Base-by-base conservation (phyloP, 2,113 vertebrate genomes). In the Actenoides hombroni region DNA sequence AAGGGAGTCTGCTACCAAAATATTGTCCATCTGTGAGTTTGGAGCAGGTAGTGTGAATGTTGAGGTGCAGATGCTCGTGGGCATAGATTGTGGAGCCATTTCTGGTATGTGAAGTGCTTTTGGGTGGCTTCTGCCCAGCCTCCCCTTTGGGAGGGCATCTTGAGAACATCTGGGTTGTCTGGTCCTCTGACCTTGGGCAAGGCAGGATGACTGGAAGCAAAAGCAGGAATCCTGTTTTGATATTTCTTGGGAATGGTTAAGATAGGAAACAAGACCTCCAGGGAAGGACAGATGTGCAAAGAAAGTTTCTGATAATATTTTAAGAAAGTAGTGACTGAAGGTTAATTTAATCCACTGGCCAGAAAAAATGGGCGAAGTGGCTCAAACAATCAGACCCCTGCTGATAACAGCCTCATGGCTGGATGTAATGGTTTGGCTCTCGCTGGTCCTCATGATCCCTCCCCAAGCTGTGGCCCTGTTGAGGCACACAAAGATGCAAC, bases 21-120 rank as follows among this genome's bases (percentile, higher is more conserved):
- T 39, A 16, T 35, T 48, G 18, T 59, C 42, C 15, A 4, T 56
- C 24, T 56, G 26, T 35, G 54, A 75, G 57, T 68, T 31, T 56
- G 61, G 46, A 63, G 40, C 19, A 16, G 26, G 40, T 23, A 26
- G 37, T 0, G 1, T 60, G 75, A 37, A 31, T 16, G 10, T 26
- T 17, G 57, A 42, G 31, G 44, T 83, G 49, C 59, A 61, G 33
- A 67, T 6, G 8, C 33, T 48, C 29, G 37, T 0, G 1, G 44
- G 26, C 53, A 65, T 10, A n/a, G 63, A 40, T 44, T 0, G 0
- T 40, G 61, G 70, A 64, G 53, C 0, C 0, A 11, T 71, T 89
- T 75, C 29, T 25, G 56, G 71, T 23, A 25, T 31, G n/a, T 57
- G 49, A 69, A 65, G 73, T 20, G 59, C 28, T 65, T 61, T 77